These are phyloP conservation scores for Cephus runcator DNA, from an alignment of 2,888 invertebrate species.

Conservation along the genomic window DNA sequence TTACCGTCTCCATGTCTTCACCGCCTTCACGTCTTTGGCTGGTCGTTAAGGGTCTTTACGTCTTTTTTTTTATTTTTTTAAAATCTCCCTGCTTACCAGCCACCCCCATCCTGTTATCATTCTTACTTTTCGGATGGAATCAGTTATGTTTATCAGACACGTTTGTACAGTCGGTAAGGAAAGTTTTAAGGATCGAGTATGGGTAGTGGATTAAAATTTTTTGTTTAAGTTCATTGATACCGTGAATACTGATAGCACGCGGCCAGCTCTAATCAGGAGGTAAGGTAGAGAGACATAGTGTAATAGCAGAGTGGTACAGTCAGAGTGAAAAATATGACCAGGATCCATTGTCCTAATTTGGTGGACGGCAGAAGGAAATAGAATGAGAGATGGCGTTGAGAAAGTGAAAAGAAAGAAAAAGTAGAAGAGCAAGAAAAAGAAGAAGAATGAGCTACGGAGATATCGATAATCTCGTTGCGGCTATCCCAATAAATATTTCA, in stretches of 20 bases:
- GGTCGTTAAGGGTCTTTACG: neutral
- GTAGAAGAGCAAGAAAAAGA: neutral
- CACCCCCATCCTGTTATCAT: neutral
- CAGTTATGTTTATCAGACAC: neutral
- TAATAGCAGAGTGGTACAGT: neutral
- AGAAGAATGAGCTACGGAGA: constrained; percentile 1
- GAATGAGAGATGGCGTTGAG: neutral
- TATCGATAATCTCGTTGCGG: neutral
- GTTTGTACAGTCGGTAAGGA: neutral
- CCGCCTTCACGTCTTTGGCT: neutral
- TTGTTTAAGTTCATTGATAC: no score
- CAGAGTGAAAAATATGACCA: neutral
- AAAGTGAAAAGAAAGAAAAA: neutral
- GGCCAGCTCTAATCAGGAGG: neutral
- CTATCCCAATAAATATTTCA: constrained; percentile 16
- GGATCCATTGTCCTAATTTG: neutral
- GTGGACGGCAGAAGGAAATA: neutral
- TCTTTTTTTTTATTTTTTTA: constrained; percentile 3
- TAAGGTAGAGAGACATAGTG: neutral
- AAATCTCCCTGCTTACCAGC: neutral
- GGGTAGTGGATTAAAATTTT: no score
- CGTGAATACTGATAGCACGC: neutral
- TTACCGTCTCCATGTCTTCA: constrained; percentile 6
- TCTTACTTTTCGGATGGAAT: neutral
- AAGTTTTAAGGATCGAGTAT: no score